phyloP scores from a whole-genome alignment of 2,113 vertebrate genomes.

The Labrus mixtus region DNA sequence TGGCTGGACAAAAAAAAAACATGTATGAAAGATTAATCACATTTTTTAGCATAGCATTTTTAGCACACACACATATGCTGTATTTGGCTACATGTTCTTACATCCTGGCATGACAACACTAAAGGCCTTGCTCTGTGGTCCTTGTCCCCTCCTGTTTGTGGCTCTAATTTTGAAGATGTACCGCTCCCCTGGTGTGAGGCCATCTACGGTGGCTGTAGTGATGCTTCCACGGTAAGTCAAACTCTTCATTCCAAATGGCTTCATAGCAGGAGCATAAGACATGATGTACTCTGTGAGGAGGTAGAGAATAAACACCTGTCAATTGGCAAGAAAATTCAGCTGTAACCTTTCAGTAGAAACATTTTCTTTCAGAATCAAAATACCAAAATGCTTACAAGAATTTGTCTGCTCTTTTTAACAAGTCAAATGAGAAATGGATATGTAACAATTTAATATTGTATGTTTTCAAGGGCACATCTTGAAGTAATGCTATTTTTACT shows the following conservation, averaged over 20 bases:
- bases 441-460: too few relatives aligned
- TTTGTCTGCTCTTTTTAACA: too few relatives aligned
- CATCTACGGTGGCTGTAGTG: slow-evolving; percentile 91
- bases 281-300: slow-evolving; percentile 94
- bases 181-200: slow-evolving; percentile 92
- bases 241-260: slow-evolving; percentile 96
- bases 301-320: slow-evolving; percentile 75
- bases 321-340: background rate
- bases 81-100: slow-evolving; percentile 76
- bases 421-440: too few relatives aligned
- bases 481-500: too few relatives aligned
- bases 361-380: background rate
- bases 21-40: slow-evolving; percentile 3
- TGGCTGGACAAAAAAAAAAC: slow-evolving; percentile 76
- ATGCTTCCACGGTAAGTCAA: slow-evolving; percentile 89
- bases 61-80: background rate
- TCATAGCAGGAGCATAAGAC: slow-evolving; percentile 97
- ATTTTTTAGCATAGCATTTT: too few relatives aligned
- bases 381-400: background rate
- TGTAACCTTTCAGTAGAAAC: slow-evolving; percentile 1
- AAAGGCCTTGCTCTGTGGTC: slow-evolving; percentile 95
- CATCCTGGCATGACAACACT: slow-evolving; percentile 91
- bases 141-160: slow-evolving; percentile 93
- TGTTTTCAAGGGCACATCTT: too few relatives aligned
- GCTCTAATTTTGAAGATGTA: slow-evolving; percentile 98